Conservation (phyloP, 1,140 invertebrate species). For the Heliothis virescens region DNA sequence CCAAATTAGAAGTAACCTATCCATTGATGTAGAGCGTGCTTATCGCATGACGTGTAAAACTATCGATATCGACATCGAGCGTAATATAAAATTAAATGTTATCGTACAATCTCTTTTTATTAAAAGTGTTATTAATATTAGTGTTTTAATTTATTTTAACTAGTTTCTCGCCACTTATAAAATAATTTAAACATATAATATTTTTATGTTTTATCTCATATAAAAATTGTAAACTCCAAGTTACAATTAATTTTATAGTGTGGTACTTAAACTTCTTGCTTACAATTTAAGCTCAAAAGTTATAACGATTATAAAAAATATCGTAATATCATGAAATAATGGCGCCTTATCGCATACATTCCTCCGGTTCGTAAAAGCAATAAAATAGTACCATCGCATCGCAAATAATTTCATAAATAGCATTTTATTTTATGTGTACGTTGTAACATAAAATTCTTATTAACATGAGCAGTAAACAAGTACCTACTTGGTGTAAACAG, state of each 20-base stretch:
- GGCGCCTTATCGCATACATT: slow-evolving; percentile 47
- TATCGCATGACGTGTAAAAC: background rate
- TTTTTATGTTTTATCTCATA: slow-evolving; percentile 5
- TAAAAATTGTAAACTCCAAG: background rate
- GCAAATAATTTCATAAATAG: slow-evolving; percentile 56
- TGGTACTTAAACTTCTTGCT: slow-evolving; percentile 10
- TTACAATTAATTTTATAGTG: background rate
- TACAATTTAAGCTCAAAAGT: slow-evolving; percentile 49
- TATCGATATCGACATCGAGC: background rate
- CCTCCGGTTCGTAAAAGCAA: slow-evolving; percentile 40
- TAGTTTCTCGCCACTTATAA: background rate
- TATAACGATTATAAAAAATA: slow-evolving; percentile 51
- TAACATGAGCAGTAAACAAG: slow-evolving; percentile 32
- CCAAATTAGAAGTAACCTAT: background rate
- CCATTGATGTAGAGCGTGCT: background rate
- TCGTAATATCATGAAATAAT: slow-evolving; percentile 49
- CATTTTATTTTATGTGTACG: slow-evolving; percentile 53
- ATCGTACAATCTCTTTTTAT: background rate
- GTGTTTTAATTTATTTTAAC: too few relatives aligned
- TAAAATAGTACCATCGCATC: slow-evolving; percentile 50
- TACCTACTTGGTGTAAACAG: slow-evolving; percentile 2
- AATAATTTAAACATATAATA: background rate
- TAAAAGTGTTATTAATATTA: too few relatives aligned
- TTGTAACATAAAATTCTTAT: slow-evolving; percentile 52
- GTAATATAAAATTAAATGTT: background rate